phyloP scores from a whole-genome alignment of 1,140 invertebrate species.

The Apis mellifera region DNA sequence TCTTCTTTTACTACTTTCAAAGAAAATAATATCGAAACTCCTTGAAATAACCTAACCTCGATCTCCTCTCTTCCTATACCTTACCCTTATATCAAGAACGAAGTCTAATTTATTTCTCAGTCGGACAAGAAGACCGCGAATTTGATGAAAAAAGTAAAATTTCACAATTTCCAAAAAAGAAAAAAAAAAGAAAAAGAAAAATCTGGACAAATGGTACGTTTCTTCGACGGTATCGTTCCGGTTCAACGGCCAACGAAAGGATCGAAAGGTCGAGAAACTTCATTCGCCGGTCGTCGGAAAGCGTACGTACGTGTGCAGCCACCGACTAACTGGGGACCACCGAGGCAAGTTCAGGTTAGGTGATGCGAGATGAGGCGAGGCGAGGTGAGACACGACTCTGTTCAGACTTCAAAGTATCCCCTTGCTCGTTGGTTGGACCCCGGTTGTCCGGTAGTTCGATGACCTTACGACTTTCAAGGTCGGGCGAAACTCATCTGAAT shows the following conservation, averaged over 20 bases:
- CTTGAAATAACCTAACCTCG: no score
- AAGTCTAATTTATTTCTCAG: no score
- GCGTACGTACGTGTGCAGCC: not conserved
- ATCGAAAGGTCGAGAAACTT: conserved; percentile 17
- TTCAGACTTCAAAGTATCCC: conserved; percentile 14
- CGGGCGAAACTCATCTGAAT: conserved; percentile 19
- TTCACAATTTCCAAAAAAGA: no score
- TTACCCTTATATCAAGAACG: no score
- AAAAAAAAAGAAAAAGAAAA: not conserved
- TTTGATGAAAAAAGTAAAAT: no score
- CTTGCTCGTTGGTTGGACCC: not conserved
- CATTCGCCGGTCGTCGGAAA: not conserved
- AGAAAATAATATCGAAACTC: no score
- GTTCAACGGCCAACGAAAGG: conserved; percentile 12
- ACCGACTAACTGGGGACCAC: conserved; percentile 12
- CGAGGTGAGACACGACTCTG: conserved; percentile 15
- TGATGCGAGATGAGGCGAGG: conserved; percentile 21
- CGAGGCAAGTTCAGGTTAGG: conserved; percentile 17
- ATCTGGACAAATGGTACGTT: no score
- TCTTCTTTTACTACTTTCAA: no score
- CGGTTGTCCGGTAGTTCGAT: conserved; percentile 14
- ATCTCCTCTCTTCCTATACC: no score
- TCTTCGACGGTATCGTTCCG: not conserved
- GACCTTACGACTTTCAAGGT: conserved; percentile 25
- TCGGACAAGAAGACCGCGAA: no score